A percentile compares a stretch with the other conserved stretches of the same genome.
Conservation (phyloP, 1,140 invertebrate genomes). For the Arctopsyche grandis region DNA sequence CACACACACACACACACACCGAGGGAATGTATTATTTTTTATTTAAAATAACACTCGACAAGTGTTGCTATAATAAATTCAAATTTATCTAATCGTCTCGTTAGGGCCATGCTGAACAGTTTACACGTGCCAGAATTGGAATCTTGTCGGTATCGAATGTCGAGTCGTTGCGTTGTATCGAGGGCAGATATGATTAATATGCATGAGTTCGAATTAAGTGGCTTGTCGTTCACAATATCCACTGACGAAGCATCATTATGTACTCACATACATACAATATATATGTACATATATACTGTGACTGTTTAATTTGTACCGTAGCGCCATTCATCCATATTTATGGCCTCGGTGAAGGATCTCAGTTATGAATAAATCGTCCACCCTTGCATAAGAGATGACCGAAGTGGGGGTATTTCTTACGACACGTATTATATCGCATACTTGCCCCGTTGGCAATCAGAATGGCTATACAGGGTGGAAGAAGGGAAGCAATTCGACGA, state of each 20-base stretch:
- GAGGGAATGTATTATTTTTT: too few species aligned
- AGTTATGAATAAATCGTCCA: slow-evolving; percentile 19
- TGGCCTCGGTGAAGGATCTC: not conserved
- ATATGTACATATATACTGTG: too few species aligned
- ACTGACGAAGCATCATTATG: not conserved
- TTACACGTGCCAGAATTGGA: not conserved
- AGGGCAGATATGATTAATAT: slow-evolving; percentile 1
- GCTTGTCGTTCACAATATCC: slow-evolving; percentile 23
- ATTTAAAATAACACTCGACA: too few species aligned
- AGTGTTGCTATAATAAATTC: not conserved
- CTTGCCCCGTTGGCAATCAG: too few species aligned
- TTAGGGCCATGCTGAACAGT: not conserved
- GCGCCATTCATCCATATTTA: slow-evolving; percentile 30
- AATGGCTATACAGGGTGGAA: too few species aligned
- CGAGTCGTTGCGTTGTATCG: not conserved
- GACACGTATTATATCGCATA: too few species aligned
- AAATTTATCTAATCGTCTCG: not conserved
- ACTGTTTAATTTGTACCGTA: not conserved
- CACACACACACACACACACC: too few species aligned
- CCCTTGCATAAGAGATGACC: not conserved
- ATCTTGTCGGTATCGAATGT: not conserved
- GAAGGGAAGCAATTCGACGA: too few species aligned
- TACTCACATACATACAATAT: not conserved
- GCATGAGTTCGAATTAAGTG: slow-evolving; percentile 22
- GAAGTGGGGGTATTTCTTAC: too few species aligned